Conservation (phyloP, 2,113 vertebrate species). For the Trematocara zebra region DNA sequence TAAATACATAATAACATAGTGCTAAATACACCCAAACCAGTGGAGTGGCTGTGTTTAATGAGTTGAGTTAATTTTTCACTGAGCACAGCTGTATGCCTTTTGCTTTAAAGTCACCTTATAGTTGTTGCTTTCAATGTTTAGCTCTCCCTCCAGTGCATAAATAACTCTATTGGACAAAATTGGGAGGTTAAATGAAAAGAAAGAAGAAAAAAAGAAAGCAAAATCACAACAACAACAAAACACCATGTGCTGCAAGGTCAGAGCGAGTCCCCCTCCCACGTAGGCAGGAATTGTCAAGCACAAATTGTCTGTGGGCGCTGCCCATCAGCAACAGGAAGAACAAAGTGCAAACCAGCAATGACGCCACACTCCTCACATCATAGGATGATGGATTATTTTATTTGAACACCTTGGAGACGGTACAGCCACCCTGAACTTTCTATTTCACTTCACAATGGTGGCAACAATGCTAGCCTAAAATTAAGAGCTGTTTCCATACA, state of each 20-base stretch:
- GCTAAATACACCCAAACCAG: background rate
- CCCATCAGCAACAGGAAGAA: conserved; percentile 69
- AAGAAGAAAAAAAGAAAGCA: background rate
- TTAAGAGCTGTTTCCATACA: background rate
- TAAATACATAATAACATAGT: background rate
- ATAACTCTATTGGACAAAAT: conserved; percentile 20
- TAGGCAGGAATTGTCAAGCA: conserved; percentile 57
- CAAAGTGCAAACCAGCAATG: conserved; percentile 63
- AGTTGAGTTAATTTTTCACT: background rate
- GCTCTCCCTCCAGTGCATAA: background rate
- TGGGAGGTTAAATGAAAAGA: background rate
- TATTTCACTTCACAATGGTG: background rate
- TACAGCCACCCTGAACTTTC: background rate
- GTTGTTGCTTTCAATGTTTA: background rate
- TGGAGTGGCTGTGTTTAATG: background rate
- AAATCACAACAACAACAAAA: background rate
- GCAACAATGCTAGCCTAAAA: background rate
- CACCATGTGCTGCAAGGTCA: conserved; percentile 57
- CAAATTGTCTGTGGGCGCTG: conserved; percentile 48
- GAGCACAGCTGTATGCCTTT: background rate
- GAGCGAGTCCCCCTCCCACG: conserved; percentile 45
- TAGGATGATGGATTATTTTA: conserved; percentile 38
- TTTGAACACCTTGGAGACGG: conserved; percentile 21
- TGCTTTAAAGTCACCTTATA: background rate
- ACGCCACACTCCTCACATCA: conserved; percentile 33